Base-by-base conservation (phyloP, 2,113 vertebrate genomes). In the Terrapene triunguis region DNA sequence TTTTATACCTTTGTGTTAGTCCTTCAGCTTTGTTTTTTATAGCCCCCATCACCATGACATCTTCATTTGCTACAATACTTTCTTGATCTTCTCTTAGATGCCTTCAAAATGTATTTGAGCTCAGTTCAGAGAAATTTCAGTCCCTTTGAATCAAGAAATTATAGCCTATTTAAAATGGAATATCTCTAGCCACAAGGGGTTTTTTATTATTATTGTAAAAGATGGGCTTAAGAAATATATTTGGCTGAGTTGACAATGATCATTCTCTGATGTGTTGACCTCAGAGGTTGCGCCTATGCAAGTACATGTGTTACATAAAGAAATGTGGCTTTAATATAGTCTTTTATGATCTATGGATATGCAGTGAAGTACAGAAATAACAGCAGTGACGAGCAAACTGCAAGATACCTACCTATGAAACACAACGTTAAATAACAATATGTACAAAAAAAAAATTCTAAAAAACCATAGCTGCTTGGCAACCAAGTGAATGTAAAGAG, bases 111-210 rank as follows among this genome's bases (percentile, higher is more conserved):
- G 19, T 78, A 89, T 85, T 90, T 87, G 19, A 78, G 57, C 55
- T 80, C 59, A 86, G 84, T 95, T 96, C 95, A 82, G 24, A 97
- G 80, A 97, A 94, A 69, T 38, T 50, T 57, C 85, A 78, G 62
- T 84, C 44, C 90, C 74, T 97, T 96, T 91, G 82, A 96, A 65
- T 94, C 88, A 84, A 81, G 65, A 96, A 97, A 98, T 95, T 92
- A 91, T 89, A 93, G 65, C 53, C 53, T 69, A 86, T 87, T 97
- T 96, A 74, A 97, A 97, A 98, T 87, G 16, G 38, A 96, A 69
- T 17, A 24, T 21, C 89, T 87, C 54, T 82, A 29, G 89, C 80
- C n/a, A 94, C 19, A 93, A 65, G 94, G 57, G 47, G 10, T 85
- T 44, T 93, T 96, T 42, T 87, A 54, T 83, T 81, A 87, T 51